Evolutionary conservation across 2,888 invertebrate genomes (phyloP), one percentile per base, ranked within the genome.

Genomic region (Netelia fuscicornis): DNA sequence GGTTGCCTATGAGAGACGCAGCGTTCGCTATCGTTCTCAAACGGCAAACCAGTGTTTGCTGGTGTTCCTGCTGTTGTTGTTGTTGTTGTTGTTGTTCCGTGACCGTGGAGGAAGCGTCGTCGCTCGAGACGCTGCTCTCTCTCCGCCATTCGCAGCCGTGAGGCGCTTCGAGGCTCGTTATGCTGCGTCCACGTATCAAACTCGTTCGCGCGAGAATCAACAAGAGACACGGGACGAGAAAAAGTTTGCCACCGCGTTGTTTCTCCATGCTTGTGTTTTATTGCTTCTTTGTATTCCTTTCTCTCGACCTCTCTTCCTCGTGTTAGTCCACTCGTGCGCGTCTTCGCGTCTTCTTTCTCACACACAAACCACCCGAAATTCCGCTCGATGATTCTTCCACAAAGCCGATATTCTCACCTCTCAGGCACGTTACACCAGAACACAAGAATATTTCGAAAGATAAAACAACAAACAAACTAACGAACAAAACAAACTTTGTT

Each of bases 141-240:
- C 94, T 95, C 91, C 95, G 95, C 95, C 96, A 97, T 91, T 96
- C 96, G 94, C 97, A 97, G 91, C 96, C 96, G 93, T 95, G 95
- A 89, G 96, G 96, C 83, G 96, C 95, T 92, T 96, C 96, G 86
- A 92, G 90, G 75, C 92, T 92, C 81, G 92, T 92, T 87, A 92
- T 92, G 89, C 93, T 93, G 78, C 92, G 91, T 54, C 90, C 90
- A n/a, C 77, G 44, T 5, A 70, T 77, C 20, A 84, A 86, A 74
- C 70, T 54, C 20, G 84, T 82, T 72, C 85, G 75, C 23, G 89
- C 72, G 86, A 91, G 80, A 75, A 88, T 58, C 86, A 89, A 83
- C 86, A 89, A 52, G 83, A 87, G 87, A 86, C 65, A 68, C 58
- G 62, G 62, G 64, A 80, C 71, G n/a, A 56, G 80, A 79, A 37